Base-by-base conservation (phyloP, 2,113 vertebrate genomes). In the Anoura caudifer region DNA sequence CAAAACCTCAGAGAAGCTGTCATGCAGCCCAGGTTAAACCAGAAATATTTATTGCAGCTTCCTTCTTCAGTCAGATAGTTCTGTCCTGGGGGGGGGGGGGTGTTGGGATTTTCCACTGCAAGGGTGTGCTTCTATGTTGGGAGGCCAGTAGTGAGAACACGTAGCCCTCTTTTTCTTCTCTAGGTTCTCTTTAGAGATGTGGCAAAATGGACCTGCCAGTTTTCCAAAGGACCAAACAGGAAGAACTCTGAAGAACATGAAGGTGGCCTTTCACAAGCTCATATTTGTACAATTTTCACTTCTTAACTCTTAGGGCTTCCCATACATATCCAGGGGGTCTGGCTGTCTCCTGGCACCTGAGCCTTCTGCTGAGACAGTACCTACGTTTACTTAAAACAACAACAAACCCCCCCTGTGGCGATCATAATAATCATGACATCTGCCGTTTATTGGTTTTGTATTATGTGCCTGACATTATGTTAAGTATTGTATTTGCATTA, bases 1-100 rank as follows among this genome's bases (percentile, higher is more conserved):
- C 19, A 43, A 91, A 92, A 88, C 90, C 91, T 97, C 22, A 41
- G 33, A 96, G 93, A 90, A 69, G 72, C n/a, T 87, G 63, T 47
- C 31, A 16, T 22, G 38, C 9, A 91, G n/a, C 54, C 87, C 45
- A 20, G 56, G 31, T 73, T 31, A 94, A 61, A 80, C 72, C 77
- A 91, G 95, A 90, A 73, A 28, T 85, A 56, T 85, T 87, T 81
- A 61, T 6, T 63, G 65, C 26, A 24, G 56, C 31, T 94, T 96
- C 38, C 41, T n/a, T 83, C 70, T 41, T 80, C 22, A 28, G 70
- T 43, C n/a, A 9, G 26, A 6, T 9, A 45, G 22, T 22, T 85
- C 63, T 33, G 6, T 77, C 22, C 47, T 45, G 24, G 70, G 54
- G 56, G 3, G 56, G 16, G 7, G 52, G 52, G 19, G 59, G 43